A percentile compares a stretch with the other conserved stretches of the same genome.
Evolutionary conservation across 2,888 invertebrate species (phyloP).

Genomic region (Tupiocoris notatus): DNA sequence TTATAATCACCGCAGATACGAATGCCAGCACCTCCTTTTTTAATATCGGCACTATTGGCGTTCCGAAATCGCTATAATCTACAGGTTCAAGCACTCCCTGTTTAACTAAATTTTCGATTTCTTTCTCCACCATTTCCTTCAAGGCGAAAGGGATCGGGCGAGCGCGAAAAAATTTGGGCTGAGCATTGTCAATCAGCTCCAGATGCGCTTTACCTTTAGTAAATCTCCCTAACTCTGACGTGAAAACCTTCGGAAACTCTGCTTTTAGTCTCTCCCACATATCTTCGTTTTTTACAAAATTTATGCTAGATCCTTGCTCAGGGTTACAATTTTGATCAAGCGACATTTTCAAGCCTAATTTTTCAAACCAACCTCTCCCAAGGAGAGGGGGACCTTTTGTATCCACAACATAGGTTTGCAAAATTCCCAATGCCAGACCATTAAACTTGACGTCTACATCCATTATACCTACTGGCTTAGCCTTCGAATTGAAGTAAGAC

Average conservation of each 20-base stretch:
- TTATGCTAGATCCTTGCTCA: no score
- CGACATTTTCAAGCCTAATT: background rate
- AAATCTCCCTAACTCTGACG: slow-evolving; percentile 40
- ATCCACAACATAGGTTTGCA: background rate
- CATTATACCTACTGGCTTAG: background rate
- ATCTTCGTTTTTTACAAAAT: no score
- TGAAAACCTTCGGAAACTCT: slow-evolving; percentile 43
- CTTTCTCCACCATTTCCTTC: slow-evolving; percentile 48
- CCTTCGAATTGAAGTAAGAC: background rate
- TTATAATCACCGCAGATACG: slow-evolving; percentile 50
- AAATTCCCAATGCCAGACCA: background rate
- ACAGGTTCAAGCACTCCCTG: slow-evolving; percentile 48
- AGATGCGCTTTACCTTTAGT: slow-evolving; percentile 34
- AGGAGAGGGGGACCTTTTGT: background rate
- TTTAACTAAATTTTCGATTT: slow-evolving; percentile 48
- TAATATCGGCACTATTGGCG: slow-evolving; percentile 53
- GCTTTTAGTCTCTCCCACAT: slow-evolving; percentile 9
- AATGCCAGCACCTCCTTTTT: slow-evolving; percentile 52
- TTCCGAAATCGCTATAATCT: slow-evolving; percentile 51
- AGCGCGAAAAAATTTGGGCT: slow-evolving; percentile 49
- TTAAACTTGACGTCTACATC: background rate
- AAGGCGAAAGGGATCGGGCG: slow-evolving; percentile 50
- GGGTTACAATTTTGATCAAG: no score
- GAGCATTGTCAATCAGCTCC: slow-evolving; percentile 45
- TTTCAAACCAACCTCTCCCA: background rate